These are phyloP conservation scores for Tuta absoluta DNA, from an alignment of 2,888 invertebrate species.

Conservation along the genomic window DNA sequence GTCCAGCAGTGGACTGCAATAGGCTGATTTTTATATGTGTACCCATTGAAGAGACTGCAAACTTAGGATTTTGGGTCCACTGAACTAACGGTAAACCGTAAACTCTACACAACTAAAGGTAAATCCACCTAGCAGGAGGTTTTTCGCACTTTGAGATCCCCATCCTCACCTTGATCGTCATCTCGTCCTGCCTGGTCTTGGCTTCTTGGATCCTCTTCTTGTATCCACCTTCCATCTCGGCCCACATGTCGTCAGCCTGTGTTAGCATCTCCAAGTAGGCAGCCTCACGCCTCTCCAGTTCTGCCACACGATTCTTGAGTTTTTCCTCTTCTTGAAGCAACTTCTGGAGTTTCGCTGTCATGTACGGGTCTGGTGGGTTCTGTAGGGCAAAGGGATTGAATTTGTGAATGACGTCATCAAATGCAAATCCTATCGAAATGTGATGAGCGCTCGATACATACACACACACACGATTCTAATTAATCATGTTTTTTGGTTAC, in stretches of 20 bases:
- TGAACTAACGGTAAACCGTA: too few species aligned
- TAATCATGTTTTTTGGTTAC: too few species aligned
- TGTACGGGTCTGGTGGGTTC: constrained; percentile 56
- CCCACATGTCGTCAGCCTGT: constrained; percentile 87
- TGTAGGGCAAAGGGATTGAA: constrained; percentile 36
- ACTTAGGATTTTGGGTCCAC: too few species aligned
- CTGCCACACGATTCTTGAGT: constrained; percentile 82
- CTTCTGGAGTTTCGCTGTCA: constrained; percentile 54
- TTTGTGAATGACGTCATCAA: too few species aligned
- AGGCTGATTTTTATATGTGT: too few species aligned
- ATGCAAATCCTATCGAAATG: too few species aligned
- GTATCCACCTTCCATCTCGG: constrained; percentile 84
- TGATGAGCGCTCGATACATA: too few species aligned
- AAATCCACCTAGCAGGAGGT: not conserved
- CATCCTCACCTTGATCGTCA: constrained; percentile 78
- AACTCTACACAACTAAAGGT: too few species aligned
- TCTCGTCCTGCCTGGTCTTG: constrained; percentile 64
- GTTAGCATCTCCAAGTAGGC: constrained; percentile 87
- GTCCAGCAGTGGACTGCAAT: too few species aligned
- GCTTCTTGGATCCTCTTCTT: constrained; percentile 81
- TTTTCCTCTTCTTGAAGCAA: constrained; percentile 80
- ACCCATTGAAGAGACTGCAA: too few species aligned
- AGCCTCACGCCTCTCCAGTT: constrained; percentile 83
- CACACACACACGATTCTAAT: too few species aligned
- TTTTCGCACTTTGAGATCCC: not conserved